Percentiles rank a stretch among this genome's conserved stretches.
These are phyloP conservation scores for Polypterus bichir DNA, from an alignment of 2,113 vertebrate genomes.

Conservation along the genomic window DNA sequence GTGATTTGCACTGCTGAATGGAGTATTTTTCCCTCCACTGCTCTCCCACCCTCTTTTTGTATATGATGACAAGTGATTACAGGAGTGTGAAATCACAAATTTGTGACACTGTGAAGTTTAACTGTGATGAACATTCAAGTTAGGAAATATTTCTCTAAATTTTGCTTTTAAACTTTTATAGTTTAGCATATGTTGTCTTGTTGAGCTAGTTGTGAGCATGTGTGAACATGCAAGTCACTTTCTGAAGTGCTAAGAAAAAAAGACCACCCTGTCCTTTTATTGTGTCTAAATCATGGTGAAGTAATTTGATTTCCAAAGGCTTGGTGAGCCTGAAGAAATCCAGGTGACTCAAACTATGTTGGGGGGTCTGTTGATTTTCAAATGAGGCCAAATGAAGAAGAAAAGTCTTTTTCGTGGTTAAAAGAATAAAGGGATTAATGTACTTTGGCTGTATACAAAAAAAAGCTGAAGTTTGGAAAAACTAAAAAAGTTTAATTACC, in stretches of 20 bases:
- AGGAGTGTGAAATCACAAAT: too few relatives aligned
- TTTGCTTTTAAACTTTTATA: background rate
- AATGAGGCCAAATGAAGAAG: too few relatives aligned
- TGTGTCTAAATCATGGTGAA: slow-evolving; percentile 3
- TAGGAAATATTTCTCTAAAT: background rate
- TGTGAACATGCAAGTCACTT: background rate
- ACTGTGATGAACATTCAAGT: background rate
- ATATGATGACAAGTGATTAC: too few relatives aligned
- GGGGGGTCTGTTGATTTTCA: background rate
- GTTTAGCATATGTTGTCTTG: background rate
- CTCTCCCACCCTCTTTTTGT: too few relatives aligned
- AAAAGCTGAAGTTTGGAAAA: too few relatives aligned
- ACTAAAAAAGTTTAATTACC: too few relatives aligned
- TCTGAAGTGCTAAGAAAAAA: background rate
- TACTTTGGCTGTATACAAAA: too few relatives aligned
- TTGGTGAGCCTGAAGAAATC: background rate
- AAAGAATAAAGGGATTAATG: too few relatives aligned
- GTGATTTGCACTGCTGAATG: too few relatives aligned
- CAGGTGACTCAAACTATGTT: background rate
- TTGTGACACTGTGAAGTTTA: too few relatives aligned
- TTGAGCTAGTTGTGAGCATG: background rate
- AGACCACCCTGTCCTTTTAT: slow-evolving; percentile 5
- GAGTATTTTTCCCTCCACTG: too few relatives aligned
- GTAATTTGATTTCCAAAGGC: slow-evolving; percentile 3
- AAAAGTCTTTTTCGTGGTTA: too few relatives aligned